Evolutionary conservation across 2,797 vertebrate species (phyloP).

Genomic region (Spinibarbus caldwelli): DNA sequence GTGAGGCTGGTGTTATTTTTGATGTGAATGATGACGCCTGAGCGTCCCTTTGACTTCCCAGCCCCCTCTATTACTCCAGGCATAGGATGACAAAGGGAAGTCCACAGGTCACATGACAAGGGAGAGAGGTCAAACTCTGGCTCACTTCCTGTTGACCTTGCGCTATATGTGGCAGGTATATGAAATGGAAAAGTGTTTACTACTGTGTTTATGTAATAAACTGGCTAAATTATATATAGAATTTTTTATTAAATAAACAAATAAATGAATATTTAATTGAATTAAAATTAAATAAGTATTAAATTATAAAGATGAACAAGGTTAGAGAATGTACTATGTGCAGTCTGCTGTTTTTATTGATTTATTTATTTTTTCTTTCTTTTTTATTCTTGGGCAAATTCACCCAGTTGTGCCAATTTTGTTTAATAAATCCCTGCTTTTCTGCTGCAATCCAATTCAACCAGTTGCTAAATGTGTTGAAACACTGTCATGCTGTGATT

Average conservation of each 20-base stretch:
- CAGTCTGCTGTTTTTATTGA: no score
- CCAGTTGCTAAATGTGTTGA: not conserved
- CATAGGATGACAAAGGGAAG: constrained; percentile 99
- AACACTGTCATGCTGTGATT: not conserved
- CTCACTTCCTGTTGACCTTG: constrained; percentile 42
- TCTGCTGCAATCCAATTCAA: not conserved
- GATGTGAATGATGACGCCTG: constrained; percentile 91
- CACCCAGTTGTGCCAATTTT: no score
- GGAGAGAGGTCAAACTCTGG: constrained; percentile 56
- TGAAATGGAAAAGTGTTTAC: not conserved
- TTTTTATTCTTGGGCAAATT: no score
- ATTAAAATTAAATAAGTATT: no score
- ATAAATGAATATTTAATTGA: no score
- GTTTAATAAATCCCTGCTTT: not conserved
- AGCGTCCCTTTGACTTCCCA: constrained; percentile 99
- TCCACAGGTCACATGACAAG: constrained; percentile 90
- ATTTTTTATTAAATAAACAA: no score
- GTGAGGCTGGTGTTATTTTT: constrained; percentile 32
- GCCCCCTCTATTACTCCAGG: constrained; percentile 97
- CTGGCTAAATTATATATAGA: not conserved
- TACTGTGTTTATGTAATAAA: not conserved
- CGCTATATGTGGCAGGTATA: not conserved
- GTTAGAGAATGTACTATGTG: no score
- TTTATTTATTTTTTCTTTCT: no score
- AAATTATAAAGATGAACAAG: no score